A percentile compares a stretch with the other conserved stretches of the same genome.
Conservation (phyloP, 2,888 invertebrate species). For the Oasisia sp. region DNA sequence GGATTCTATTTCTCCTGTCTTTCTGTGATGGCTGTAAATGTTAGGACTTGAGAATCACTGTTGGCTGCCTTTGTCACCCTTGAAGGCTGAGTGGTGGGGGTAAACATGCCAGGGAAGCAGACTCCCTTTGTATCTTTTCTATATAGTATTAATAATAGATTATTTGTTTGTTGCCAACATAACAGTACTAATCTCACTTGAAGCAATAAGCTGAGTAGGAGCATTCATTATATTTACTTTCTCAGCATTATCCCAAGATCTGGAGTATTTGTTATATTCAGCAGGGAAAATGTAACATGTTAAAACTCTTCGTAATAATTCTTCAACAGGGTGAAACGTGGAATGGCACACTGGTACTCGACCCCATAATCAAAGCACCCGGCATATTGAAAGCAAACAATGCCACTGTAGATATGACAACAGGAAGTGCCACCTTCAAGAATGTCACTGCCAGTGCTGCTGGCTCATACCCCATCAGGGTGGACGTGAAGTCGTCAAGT, state of each 20-base stretch:
- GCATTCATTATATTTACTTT: not conserved
- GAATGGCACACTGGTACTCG: not conserved
- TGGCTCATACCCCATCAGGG: not conserved
- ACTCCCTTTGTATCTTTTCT: no score
- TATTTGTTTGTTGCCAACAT: no score
- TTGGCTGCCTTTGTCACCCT: no score
- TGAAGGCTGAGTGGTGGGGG: no score
- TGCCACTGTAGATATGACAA: not conserved
- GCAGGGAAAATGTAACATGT: not conserved
- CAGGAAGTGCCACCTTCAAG: not conserved
- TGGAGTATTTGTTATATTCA: not conserved
- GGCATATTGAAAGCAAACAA: not conserved
- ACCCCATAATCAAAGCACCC: not conserved
- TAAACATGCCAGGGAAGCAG: no score
- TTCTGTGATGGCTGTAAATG: no score
- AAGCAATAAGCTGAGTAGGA: not conserved
- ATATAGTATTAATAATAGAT: no score
- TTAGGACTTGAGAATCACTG: no score
- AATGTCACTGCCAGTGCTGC: not conserved
- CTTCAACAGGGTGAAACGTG: not conserved
- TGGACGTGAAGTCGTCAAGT: not conserved
- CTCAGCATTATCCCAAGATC: not conserved
- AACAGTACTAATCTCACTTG: no score
- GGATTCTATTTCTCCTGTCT: no score
- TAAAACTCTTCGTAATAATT: not conserved